Evolutionary conservation across 2,888 invertebrate genomes (phyloP).

Genomic region (Acleris sparsana): DNA sequence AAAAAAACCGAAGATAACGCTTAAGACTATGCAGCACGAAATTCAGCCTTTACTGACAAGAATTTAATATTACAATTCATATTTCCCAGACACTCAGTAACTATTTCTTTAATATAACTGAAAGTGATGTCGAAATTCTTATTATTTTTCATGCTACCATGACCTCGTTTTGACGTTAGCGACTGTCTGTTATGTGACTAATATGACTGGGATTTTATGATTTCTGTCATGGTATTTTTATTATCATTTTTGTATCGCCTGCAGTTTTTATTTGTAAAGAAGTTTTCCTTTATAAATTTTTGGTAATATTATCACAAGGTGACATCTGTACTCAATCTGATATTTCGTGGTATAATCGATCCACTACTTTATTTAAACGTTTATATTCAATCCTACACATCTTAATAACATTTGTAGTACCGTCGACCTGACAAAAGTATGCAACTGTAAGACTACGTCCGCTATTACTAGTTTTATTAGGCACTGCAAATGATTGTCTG

Average conservation of each 20-base stretch:
- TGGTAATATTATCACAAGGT: not conserved
- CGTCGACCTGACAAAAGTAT: not conserved
- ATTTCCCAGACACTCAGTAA: constrained; percentile 13
- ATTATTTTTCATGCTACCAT: not conserved
- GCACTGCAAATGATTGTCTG: not conserved
- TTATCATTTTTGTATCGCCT: not conserved
- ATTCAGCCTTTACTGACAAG: constrained; percentile 11
- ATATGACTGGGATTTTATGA: not conserved
- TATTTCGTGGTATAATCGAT: not conserved
- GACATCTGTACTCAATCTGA: not conserved
- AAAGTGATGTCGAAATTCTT: not conserved
- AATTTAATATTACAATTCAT: constrained; percentile 16
- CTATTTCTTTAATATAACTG: constrained; percentile 2
- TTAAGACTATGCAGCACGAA: constrained; percentile 19
- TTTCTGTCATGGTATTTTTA: constrained; percentile 3
- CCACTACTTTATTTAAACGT: not conserved
- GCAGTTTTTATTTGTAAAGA: not conserved
- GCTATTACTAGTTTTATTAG: not conserved
- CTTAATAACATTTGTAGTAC: not conserved
- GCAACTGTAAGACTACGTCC: not conserved
- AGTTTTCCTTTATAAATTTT: not conserved
- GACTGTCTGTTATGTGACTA: not conserved
- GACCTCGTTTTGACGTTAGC: not conserved
- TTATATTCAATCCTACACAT: not conserved
- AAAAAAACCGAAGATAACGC: constrained; percentile 29